Percentiles rank a stretch among this genome's conserved stretches.
These are phyloP conservation scores for Wiebesia pumilae DNA, from an alignment of 1,140 invertebrate species.

Conservation along the genomic window DNA sequence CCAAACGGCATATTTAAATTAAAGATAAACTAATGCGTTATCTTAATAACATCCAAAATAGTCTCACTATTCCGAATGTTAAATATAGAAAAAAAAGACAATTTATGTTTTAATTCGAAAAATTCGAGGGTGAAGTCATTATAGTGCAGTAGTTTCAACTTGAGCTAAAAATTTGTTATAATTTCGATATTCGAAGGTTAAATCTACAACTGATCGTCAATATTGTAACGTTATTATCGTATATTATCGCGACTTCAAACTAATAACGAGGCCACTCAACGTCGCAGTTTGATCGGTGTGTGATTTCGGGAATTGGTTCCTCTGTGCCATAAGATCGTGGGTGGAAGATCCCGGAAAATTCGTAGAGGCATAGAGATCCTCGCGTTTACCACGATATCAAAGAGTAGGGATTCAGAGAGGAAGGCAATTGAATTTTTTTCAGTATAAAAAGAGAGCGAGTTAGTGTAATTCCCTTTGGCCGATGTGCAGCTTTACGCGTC, in stretches of 20 bases:
- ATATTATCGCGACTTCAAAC: background rate
- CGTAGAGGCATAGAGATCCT: background rate
- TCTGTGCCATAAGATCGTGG: background rate
- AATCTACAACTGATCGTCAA: too few species aligned
- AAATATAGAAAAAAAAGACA: too few species aligned
- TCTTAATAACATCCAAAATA: too few species aligned
- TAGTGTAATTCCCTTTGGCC: constrained; percentile 72
- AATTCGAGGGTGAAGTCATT: too few species aligned
- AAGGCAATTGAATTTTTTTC: background rate
- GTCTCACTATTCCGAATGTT: too few species aligned
- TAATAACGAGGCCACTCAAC: constrained; percentile 11
- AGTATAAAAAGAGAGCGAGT: background rate
- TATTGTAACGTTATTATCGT: background rate
- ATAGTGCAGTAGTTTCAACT: too few species aligned
- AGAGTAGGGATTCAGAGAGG: constrained; percentile 39
- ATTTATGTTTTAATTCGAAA: too few species aligned
- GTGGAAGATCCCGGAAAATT: background rate
- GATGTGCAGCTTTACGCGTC: constrained; percentile 74
- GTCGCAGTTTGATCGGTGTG: constrained; percentile 31
- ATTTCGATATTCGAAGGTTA: background rate
- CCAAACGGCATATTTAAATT: too few species aligned
- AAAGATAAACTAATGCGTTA: too few species aligned
- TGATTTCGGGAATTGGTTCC: background rate
- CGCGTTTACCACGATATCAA: constrained; percentile 12
- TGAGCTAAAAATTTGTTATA: background rate